Base-by-base conservation (phyloP, 1,140 invertebrate genomes). In the Cardiocondyla obscurior region DNA sequence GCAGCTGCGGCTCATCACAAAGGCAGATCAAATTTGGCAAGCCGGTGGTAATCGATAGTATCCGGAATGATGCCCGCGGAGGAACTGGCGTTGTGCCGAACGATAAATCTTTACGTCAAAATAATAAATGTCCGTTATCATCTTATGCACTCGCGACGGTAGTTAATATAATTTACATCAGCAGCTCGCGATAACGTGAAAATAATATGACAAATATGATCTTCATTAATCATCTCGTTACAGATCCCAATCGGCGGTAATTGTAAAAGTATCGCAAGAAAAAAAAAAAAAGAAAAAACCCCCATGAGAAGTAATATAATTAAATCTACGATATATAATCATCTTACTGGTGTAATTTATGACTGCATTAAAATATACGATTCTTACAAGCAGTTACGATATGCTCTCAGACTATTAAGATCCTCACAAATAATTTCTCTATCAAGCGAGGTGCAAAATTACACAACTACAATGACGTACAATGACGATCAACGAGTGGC, bases 21-120 rank as follows among this genome's bases (percentile, higher is more conserved):
- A 46, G 57, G 39, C 55, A 46, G 72, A 76, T 76, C 57, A 85
- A 60, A 77, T 81, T 74, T 67, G 28, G 55, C 55, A 58, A 58
- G 55, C 28, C 55, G 51, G 39, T 25, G 25, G 25, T 64, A 82
- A 72, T 85, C 76, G 82, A 90, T 90, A 82, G 58, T 84, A 85
- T 88, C 85, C 84, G 79, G 72, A 60, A 84, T 84, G 85, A 79
- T 81, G 57, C 57, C 53, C 58, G 62, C 65, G 19, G 12, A 55
- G 62, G 55, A 88, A 84, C 85, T 89, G 90, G 89, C 77, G 8
- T 62, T 60, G 69, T 83, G 90, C 89, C 90, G 88, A 88, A 84
- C 85, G 55, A 90, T 88, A 84, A 89, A 90, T 90, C 83, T 77
- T 81, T 57, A 83, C 79, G 84, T 83, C 62, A 65, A 44, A 65